Evolutionary conservation across 2,888 invertebrate species (phyloP).

Genomic region (Caradrina kadenii): DNA sequence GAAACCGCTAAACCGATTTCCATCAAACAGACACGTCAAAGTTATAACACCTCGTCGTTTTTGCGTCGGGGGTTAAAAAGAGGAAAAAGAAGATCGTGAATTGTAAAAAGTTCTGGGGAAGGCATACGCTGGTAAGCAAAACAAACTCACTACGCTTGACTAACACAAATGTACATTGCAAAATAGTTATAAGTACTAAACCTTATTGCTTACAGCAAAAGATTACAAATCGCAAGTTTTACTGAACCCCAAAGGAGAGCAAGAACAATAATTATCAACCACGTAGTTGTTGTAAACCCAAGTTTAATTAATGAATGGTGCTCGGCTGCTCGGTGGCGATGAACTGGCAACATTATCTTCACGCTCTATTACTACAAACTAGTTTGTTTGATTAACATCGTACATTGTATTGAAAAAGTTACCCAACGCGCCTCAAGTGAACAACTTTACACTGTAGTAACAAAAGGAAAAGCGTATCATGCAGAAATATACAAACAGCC

Average conservation of each 20-base stretch:
- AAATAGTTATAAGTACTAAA: neutral
- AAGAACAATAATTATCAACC: neutral
- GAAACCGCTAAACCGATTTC: too few species aligned
- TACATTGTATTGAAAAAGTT: conserved; percentile 26
- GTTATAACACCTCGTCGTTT: too few species aligned
- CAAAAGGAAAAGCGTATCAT: conserved; percentile 28
- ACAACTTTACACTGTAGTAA: conserved; percentile 19
- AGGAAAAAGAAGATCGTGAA: too few species aligned
- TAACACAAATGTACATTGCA: too few species aligned
- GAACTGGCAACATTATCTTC: conserved; percentile 37
- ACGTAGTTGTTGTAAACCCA: neutral
- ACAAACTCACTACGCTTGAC: too few species aligned
- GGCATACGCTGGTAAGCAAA: too few species aligned
- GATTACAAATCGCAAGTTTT: neutral
- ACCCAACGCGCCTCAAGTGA: conserved; percentile 17
- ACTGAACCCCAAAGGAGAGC: neutral
- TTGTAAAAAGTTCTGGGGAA: too few species aligned
- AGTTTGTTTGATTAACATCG: conserved; percentile 30
- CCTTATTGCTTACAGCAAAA: neutral
- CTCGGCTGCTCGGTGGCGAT: conserved; percentile 21
- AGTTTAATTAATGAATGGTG: conserved; percentile 26
- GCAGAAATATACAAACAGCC: neutral
- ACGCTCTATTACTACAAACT: conserved; percentile 37
- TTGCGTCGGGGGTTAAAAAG: too few species aligned
- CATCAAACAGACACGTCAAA: too few species aligned